These are phyloP conservation scores for Scaptomyza cyrtandrae DNA, from an alignment of 2,888 invertebrate species.

Conservation along the genomic window DNA sequence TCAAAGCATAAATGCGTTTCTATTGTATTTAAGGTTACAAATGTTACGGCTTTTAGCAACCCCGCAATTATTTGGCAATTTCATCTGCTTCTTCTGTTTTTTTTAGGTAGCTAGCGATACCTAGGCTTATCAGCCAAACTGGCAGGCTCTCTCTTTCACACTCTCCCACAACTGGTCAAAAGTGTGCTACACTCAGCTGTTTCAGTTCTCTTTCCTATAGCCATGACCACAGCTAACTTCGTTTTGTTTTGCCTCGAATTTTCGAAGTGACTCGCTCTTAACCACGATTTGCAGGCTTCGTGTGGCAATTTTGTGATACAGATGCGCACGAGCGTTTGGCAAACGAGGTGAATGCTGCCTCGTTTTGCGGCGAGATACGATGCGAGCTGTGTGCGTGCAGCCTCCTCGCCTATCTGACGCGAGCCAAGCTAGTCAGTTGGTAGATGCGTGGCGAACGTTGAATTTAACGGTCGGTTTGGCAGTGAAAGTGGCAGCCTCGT, in stretches of 20 bases:
- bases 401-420: constrained; percentile 72
- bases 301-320: constrained; percentile 23
- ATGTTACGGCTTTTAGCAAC: background rate
- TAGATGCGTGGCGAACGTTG: constrained; percentile 83
- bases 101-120: background rate
- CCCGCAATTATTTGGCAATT: background rate
- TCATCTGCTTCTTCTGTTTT: background rate
- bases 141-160: background rate
- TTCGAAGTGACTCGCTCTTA: constrained; percentile 28
- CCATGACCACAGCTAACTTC: constrained; percentile 54
- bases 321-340: constrained; percentile 26
- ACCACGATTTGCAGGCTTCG: constrained; percentile 32
- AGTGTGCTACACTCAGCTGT: constrained; percentile 60
- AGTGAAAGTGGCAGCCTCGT: constrained; percentile 70
- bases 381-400: constrained; percentile 51
- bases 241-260: constrained; percentile 18
- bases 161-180: background rate
- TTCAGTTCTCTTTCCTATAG: constrained; percentile 32
- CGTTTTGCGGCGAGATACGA: constrained; percentile 52
- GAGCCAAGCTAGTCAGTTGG: constrained; percentile 71
- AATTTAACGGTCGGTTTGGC: constrained; percentile 82
- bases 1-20: background rate
- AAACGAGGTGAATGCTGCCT: constrained; percentile 34
- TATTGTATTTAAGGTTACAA: background rate
- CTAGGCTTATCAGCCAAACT: constrained; percentile 25